Evolutionary conservation across 2,888 invertebrate species (phyloP), one percentile per base, ranked within the genome.

Genomic region (Encarsia formosa): DNA sequence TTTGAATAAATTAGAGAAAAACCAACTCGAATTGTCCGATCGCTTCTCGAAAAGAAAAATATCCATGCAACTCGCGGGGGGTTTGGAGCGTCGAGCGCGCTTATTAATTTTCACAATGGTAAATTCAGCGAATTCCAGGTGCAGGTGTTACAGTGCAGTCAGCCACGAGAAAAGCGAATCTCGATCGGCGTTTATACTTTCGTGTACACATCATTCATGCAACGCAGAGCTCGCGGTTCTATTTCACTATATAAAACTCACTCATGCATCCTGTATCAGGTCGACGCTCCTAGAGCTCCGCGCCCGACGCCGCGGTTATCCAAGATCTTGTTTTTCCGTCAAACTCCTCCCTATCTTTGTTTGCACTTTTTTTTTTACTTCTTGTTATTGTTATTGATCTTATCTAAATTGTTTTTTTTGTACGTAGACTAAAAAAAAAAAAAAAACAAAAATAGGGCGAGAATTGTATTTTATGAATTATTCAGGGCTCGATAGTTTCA

Each of bases 161-260:
- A 49, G 37, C 32, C 18, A 42, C 43, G 35, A 51, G 40, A 48
- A 55, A 55, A 55, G 51, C 38, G 54, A 55, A 51, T 51, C 51
- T 51, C 44, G 32, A 54, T 54, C 45, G n/a, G 19, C 49, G 45
- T 46, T 49, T 46, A n/a, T n/a, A 49, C 54, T 54, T 54, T 54
- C 54, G 38, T 46, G 11, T 15, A 26, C 29, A 9, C 37, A n/a
- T 23, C 54, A 46, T 54, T 54, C 49, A 46, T 49, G 49, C 54
- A 54, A 38, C 45, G 13, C 8, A 29, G n/a, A 37, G 24, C 39
- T 24, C 45, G 13, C 8, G 13, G n/a, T 35, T 19, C 39, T 24
- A 29, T 34, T 47, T 32, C 39, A 45, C 42, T 32, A 37, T n/a
- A n/a, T 46, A 37, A 44, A 52, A 44, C 34, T 19, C 48, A 20